Evolutionary conservation across 2,888 invertebrate species (phyloP), one percentile per base, ranked within the genome.

Genomic region (Ectobius pallidus): DNA sequence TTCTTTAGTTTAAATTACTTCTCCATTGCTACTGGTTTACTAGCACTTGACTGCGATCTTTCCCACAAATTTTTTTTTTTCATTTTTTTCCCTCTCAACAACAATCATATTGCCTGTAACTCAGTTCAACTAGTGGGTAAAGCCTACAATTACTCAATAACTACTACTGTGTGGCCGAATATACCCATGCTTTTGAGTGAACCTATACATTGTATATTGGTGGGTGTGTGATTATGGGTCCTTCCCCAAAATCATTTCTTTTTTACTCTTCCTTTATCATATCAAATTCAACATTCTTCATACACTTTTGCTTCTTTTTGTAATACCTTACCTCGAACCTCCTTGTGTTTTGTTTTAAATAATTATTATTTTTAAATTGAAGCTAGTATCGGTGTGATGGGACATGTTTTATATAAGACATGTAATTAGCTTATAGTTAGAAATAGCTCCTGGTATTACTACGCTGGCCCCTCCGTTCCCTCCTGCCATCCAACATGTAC

Each of bases 311-410:
- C 42, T 63, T 20, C 7, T 42, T 42, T 22, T 16, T 20, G 16
- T 63, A 42, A 42, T 34, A 34, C 7, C 34, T 7, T 34, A 34
- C 34, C 34, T 11, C 11, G 34, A 30, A 32, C 34, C 49, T 65
- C 34, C 32, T 61, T 30, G 25, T 22, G 72, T 68, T 72, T 72
- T 72, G 69, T 72, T 72, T 69, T 72, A 68, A 68, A 72, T 72
- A 72, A 72, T 72, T 72, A 72, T 72, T 72, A 69, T 72, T 68
- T 72, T 72, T 69, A 72, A 72, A 72, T 69, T 72, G 72, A 72
- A 72, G 68, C 72, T 25, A 46, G 44, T 69, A 55, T 62, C 68
- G 69, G 72, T 72, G 72, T 68, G 68, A 72, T 72, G 72, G 72
- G 58, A 62, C 62, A 62, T 61, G 67, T 68, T 55, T 61, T 58